These are phyloP conservation scores for Stenodema calcarata DNA, from an alignment of 2,888 invertebrate species.

Conservation along the genomic window DNA sequence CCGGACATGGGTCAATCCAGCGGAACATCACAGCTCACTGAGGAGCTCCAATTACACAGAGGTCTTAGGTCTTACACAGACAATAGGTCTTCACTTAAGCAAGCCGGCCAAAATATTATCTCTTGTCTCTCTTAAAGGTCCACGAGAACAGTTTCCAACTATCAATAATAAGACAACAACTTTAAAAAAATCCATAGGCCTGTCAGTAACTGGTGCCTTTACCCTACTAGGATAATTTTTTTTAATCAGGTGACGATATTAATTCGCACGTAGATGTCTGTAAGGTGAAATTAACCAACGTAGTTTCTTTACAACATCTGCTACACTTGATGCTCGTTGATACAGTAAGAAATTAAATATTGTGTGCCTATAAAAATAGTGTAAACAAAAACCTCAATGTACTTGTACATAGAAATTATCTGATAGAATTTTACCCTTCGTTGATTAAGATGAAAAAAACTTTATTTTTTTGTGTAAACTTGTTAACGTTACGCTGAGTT, in stretches of 20 bases:
- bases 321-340: neutral
- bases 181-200: too few species aligned
- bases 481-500: neutral
- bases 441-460: neutral
- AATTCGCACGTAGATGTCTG: neutral
- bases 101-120: too few species aligned
- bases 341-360: neutral
- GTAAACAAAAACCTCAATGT: neutral
- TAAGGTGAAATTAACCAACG: neutral
- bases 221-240: too few species aligned
- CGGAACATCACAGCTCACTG: too few species aligned
- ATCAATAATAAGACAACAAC: too few species aligned
- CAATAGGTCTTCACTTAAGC: too few species aligned
- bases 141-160: too few species aligned
- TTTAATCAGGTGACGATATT: neutral
- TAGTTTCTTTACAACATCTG: neutral
- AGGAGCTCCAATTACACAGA: too few species aligned
- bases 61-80: too few species aligned
- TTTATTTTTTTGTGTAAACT: neutral
- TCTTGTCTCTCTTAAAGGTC: too few species aligned
- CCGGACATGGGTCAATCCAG: too few species aligned
- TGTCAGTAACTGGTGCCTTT: too few species aligned
- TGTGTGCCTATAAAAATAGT: neutral
- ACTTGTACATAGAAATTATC: neutral
- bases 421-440: neutral